A percentile compares a stretch with the other conserved stretches of the same genome.
phyloP scores from a whole-genome alignment of 2,888 invertebrate species.

The Parnassius orleans region DNA sequence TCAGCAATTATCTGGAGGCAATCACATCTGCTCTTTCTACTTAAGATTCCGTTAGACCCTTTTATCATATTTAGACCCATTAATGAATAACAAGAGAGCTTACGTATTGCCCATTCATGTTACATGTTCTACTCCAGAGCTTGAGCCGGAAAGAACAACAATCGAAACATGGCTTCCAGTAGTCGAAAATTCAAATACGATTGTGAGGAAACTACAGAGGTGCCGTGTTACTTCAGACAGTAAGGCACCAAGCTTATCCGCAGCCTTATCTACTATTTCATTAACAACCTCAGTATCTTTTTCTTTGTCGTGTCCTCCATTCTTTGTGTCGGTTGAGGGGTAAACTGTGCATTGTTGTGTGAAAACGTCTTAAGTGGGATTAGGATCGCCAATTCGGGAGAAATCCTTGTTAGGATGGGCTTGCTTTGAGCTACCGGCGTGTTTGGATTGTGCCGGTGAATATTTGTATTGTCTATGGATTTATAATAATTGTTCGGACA shows the following conservation, averaged over 20 bases:
- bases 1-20: conserved; percentile 2
- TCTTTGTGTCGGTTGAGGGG: conserved; percentile 57
- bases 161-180: conserved; percentile 31
- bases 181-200: conserved; percentile 17
- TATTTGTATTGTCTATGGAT: not conserved
- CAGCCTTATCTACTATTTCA: conserved; percentile 56
- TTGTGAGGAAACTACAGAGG: conserved; percentile 28
- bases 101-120: conserved; percentile 41
- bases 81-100: conserved; percentile 34
- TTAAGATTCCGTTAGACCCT: conserved; percentile 25
- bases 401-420: conserved; percentile 11
- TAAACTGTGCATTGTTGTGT: conserved; percentile 60
- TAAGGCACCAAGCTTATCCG: conserved; percentile 59
- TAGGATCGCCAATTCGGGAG: conserved; percentile 36
- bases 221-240: conserved; percentile 48
- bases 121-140: conserved; percentile 31
- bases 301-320: conserved; percentile 38
- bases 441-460: conserved; percentile 37
- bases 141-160: conserved; percentile 37
- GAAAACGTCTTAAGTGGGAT: conserved; percentile 54
- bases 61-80: conserved; percentile 28
- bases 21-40: conserved; percentile 26
- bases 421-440: conserved; percentile 33
- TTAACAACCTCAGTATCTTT: conserved; percentile 47
- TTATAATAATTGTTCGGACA: not conserved